Base-by-base conservation (phyloP, 2,888 invertebrate genomes). In the Thera obeliscata region DNA sequence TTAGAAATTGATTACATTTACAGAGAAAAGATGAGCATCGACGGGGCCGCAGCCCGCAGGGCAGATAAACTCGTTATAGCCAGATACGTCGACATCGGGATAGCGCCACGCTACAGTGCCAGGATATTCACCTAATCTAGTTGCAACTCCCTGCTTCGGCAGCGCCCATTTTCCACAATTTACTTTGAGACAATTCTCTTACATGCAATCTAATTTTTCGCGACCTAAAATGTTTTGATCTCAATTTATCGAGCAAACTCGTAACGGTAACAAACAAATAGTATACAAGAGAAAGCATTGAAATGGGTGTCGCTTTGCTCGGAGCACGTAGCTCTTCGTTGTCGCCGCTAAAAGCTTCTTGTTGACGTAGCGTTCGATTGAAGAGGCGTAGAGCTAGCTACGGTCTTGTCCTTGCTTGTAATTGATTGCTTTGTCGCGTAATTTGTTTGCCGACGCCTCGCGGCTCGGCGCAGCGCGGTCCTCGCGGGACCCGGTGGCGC, bases 351-450 rank as follows among this genome's bases (percentile, higher is more conserved):
- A 93, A 93, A 93, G 93, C 88, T 91, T 90, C 85, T 90, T 93
- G 91, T 93, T 93, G 92, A 93, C 92, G 88, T 79, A 93, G 85
- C 91, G 87, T 91, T 92, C 90, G 86, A 87, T 89, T 91, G 83
- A 83, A 92, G 91, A 85, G 88, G 85, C 86, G 79, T 85, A 71
- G 74, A 74, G 72, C 69, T 66, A 81, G 84, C 88, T 86, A 85
- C 87, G 87, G 84, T 87, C 88, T 87, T 88, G 90, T 90, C 89
- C 89, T 90, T 88, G 86, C 88, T 90, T 88, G 86, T 91, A 93
- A 93, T 93, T 93, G 93, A 93, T 93, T 93, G 93, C 93, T 92
- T 92, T 93, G 93, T 93, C 91, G 88, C 88, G 88, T 93, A 93
- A 93, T 93, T 93, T 93, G 92, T 93, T 93, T 93, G 91, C 82